Evolutionary conservation across 2,113 vertebrate species (phyloP).

Genomic region (Caloenas nicobarica): DNA sequence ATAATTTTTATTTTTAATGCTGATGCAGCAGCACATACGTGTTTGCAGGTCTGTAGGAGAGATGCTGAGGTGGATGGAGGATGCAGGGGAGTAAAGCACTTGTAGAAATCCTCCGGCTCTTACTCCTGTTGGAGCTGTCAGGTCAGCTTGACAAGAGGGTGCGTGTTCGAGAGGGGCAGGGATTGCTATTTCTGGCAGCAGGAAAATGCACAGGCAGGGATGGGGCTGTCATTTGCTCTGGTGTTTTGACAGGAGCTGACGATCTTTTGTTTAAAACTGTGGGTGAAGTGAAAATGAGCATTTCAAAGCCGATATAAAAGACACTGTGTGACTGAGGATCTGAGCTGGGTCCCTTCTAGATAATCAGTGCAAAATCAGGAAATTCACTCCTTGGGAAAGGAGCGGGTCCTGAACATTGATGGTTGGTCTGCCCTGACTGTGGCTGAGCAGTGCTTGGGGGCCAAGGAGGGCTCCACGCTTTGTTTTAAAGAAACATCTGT

Average conservation of each 20-base stretch:
- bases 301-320: not conserved
- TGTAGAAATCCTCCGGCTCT: not conserved
- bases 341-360: not conserved
- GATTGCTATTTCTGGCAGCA: not conserved
- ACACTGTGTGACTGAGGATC: not conserved
- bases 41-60: not conserved
- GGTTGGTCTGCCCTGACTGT: not conserved
- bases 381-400: accelerated
- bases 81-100: not conserved
- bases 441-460: not conserved
- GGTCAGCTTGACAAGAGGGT: not conserved
- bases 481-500: not conserved
- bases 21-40: accelerated
- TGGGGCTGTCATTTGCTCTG: not conserved
- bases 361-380: not conserved
- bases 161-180: not conserved
- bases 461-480: not conserved
- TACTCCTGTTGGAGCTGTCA: not conserved
- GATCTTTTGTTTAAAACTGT: not conserved
- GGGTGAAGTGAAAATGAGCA: not conserved
- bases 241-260: not conserved
- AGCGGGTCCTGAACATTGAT: accelerated
- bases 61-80: accelerated
- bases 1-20: not conserved
- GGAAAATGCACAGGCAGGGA: not conserved